These are phyloP conservation scores for Paralichthys olivaceus DNA, from an alignment of 2,113 vertebrate species.

Conservation along the genomic window DNA sequence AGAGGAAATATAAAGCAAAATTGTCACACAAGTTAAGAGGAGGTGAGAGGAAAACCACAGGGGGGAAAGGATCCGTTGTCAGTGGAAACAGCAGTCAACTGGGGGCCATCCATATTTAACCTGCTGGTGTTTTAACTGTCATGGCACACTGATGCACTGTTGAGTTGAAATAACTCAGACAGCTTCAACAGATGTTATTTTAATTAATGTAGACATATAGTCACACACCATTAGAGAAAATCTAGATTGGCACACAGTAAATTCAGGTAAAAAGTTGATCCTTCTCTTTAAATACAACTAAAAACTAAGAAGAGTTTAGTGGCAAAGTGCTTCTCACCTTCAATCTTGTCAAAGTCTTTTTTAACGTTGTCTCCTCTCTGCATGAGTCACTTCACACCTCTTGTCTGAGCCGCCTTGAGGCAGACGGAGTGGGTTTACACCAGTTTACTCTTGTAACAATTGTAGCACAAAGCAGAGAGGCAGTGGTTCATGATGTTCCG, in stretches of 20 bases:
- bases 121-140: slow-evolving; percentile 14
- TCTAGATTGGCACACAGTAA: no score
- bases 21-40: slow-evolving; percentile 2
- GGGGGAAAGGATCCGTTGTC: slow-evolving; percentile 30
- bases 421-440: slow-evolving; percentile 20
- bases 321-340: slow-evolving; percentile 21
- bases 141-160: neutral
- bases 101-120: slow-evolving; percentile 23
- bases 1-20: neutral
- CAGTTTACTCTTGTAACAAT: slow-evolving; percentile 6
- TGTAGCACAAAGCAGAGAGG: neutral
- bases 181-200: neutral
- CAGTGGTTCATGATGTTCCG: neutral
- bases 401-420: slow-evolving; percentile 25
- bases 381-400: slow-evolving; percentile 11
- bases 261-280: no score
- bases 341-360: slow-evolving; percentile 24
- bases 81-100: slow-evolving; percentile 38
- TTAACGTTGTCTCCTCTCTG: slow-evolving; percentile 3
- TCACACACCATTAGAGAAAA: no score
- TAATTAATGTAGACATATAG: neutral
- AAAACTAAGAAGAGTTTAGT: slow-evolving; percentile 11
- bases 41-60: slow-evolving; percentile 19
- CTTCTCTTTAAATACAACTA: neutral
- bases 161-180: no score